Conservation (phyloP, 2,888 invertebrate species). For the Plebejus argus region DNA sequence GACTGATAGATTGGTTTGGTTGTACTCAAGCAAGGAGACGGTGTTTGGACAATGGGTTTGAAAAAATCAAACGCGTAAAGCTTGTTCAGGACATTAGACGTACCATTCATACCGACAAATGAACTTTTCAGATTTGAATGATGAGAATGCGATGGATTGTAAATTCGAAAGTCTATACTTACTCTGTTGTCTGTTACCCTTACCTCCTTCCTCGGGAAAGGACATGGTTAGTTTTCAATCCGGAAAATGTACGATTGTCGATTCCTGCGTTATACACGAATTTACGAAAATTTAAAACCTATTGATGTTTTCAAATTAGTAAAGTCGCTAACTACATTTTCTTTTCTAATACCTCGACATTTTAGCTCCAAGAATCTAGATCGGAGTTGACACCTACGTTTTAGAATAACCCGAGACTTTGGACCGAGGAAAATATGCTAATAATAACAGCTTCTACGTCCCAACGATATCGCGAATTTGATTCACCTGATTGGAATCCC, state of each 20-base stretch:
- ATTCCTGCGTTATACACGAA: too few relatives aligned
- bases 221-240: too few relatives aligned
- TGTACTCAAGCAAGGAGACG: background rate
- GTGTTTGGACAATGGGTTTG: background rate
- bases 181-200: too few relatives aligned
- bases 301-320: too few relatives aligned
- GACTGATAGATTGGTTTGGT: background rate
- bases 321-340: too few relatives aligned
- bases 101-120: background rate
- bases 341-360: background rate
- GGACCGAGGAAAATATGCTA: constrained; percentile 25
- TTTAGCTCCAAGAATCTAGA: background rate
- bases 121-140: background rate
- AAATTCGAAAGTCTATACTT: too few relatives aligned
- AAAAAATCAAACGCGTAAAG: too few relatives aligned
- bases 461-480: background rate
- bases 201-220: too few relatives aligned
- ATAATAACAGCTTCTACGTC: background rate
- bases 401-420: constrained; percentile 8
- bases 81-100: too few relatives aligned
- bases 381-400: background rate
- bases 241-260: too few relatives aligned
- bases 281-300: too few relatives aligned
- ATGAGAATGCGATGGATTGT: too few relatives aligned
- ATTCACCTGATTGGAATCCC: constrained; percentile 29